These are phyloP conservation scores for Hippoglossus stenolepis DNA, from an alignment of 2,113 vertebrate species.

Conservation along the genomic window DNA sequence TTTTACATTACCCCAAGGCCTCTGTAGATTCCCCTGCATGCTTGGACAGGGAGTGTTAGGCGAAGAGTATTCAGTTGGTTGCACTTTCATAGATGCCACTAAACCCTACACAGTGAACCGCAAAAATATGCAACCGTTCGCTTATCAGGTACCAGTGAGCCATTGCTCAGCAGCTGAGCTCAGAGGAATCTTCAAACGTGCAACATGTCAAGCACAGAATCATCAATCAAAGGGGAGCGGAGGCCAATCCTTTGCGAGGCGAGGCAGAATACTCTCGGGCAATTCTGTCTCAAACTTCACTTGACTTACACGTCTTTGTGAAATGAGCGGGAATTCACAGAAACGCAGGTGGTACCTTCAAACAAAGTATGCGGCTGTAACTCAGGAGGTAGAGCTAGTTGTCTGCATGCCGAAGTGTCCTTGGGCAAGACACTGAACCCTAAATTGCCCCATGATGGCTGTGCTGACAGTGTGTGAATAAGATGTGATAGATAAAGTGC, in stretches of 20 bases:
- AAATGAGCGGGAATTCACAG: constrained; percentile 5
- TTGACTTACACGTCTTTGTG: neutral
- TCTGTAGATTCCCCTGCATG: neutral
- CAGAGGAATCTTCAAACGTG: constrained; percentile 44
- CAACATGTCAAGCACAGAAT: constrained; percentile 25
- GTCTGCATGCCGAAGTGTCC: neutral
- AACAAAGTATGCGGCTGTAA: neutral
- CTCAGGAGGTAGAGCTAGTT: neutral
- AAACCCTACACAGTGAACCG: neutral
- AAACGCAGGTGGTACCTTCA: neutral
- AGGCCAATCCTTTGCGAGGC: neutral
- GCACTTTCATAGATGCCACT: neutral
- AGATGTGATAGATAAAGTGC: too few relatives aligned
- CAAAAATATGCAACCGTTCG: neutral
- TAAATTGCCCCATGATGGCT: neutral
- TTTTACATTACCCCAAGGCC: too few relatives aligned
- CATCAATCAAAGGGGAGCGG: neutral
- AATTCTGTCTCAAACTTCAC: constrained; percentile 6
- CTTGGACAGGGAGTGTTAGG: too few relatives aligned
- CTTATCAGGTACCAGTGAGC: constrained; percentile 27
- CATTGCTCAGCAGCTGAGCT: constrained; percentile 5
- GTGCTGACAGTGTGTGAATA: too few relatives aligned
- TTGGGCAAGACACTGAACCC: neutral
- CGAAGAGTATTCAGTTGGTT: neutral
- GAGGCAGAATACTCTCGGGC: neutral